Percentiles rank a stretch among this genome's conserved stretches.
phyloP scores from a whole-genome alignment of 1,140 invertebrate genomes.

The Drosophila guanche region DNA sequence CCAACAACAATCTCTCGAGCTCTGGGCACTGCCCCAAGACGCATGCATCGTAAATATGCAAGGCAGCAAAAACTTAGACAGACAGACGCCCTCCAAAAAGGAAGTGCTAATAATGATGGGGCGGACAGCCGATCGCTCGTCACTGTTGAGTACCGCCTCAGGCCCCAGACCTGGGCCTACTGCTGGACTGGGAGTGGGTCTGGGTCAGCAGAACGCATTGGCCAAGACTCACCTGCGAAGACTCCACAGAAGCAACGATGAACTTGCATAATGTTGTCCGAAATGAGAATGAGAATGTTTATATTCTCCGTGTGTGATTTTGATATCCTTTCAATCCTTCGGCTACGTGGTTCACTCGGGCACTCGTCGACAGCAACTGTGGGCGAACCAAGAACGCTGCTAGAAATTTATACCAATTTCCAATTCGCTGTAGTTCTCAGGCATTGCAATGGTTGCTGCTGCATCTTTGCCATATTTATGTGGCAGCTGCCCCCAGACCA shows the following conservation, averaged over 20 bases:
- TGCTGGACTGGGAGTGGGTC: conserved; percentile 39
- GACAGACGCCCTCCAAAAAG: conserved; percentile 75
- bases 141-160: conserved; percentile 56
- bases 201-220: conserved; percentile 40
- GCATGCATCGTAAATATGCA: conserved; percentile 79
- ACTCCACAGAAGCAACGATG: conserved; percentile 24
- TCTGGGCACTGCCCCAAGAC: conserved; percentile 57
- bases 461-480: conserved; percentile 79
- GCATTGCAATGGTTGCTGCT: conserved; percentile 28
- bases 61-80: conserved; percentile 79
- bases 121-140: conserved; percentile 52
- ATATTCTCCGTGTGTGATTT: not conserved
- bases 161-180: conserved; percentile 32
- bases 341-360: not conserved
- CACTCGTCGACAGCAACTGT: conserved; percentile 52
- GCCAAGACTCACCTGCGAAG: conserved; percentile 65
- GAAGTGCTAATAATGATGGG: conserved; percentile 77
- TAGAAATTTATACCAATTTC: conserved; percentile 63
- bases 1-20: conserved; percentile 58
- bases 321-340: conserved; percentile 36
- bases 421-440: not conserved
- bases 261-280: conserved; percentile 44
- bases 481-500: conserved; percentile 48
- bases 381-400: conserved; percentile 6
- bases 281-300: not conserved